Conservation (phyloP, 35 echinoderm and acorn worm species). For the Acanthaster planci region DNA sequence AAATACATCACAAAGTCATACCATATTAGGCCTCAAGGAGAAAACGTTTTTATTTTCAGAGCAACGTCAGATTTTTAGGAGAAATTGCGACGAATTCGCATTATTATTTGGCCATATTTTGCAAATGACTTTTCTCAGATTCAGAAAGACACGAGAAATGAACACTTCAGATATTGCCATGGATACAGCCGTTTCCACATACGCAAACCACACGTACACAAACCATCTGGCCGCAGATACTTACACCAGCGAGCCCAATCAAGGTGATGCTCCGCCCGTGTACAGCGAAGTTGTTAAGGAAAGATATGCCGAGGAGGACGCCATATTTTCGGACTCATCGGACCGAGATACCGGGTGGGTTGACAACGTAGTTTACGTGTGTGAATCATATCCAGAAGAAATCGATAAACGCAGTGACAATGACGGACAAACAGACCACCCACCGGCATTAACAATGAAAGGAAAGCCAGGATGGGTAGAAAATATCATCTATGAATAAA, state of each 20-base stretch:
- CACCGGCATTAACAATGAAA: neutral
- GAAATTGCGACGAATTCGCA: no score
- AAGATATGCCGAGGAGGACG: neutral
- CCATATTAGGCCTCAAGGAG: no score
- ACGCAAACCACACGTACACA: neutral
- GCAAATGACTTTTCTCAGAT: no score
- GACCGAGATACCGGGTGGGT: neutral
- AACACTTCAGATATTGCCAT: neutral
- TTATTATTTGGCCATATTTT: no score
- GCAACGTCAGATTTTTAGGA: no score
- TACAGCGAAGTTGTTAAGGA: neutral
- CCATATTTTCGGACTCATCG: neutral
- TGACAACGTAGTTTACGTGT: neutral
- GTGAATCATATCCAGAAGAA: neutral
- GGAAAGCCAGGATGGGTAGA: constrained; percentile 17
- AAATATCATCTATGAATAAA: constrained; percentile 22
- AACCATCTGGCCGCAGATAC: neutral
- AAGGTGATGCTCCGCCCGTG: neutral
- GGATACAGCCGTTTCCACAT: neutral
- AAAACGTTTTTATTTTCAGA: no score
- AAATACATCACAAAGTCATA: no score
- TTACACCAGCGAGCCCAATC: neutral
- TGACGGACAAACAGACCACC: neutral
- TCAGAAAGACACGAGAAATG: no score
- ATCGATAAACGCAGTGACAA: neutral